phyloP scores from a whole-genome alignment of 2,113 vertebrate species.

The Pithys albifrons region DNA sequence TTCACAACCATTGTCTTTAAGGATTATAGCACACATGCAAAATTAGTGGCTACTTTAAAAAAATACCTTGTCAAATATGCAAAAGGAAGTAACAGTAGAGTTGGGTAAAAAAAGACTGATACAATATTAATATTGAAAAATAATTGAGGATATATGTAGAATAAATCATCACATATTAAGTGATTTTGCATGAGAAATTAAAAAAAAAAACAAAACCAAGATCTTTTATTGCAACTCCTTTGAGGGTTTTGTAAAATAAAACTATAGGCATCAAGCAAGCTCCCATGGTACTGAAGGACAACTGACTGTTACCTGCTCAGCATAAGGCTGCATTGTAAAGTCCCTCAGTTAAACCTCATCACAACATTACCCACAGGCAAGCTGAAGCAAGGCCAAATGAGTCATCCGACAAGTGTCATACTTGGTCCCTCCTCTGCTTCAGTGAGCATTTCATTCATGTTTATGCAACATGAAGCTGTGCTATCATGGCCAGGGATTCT shows the following conservation, averaged over 20 bases:
- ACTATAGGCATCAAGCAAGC: not conserved
- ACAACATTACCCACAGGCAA: not conserved
- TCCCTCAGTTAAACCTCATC: not conserved
- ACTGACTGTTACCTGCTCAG: not conserved
- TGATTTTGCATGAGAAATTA: not conserved
- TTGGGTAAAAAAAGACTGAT: not conserved
- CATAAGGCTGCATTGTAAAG: not conserved
- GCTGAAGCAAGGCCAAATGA: conserved; percentile 1
- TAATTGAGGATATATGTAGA: not conserved
- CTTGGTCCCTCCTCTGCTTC: not conserved
- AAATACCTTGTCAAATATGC: not conserved
- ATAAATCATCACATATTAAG: not conserved
- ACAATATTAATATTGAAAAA: not conserved
- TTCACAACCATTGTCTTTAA: not conserved
- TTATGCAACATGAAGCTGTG: not conserved
- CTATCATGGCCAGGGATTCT: not conserved
- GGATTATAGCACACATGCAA: not conserved
- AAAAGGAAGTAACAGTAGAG: not conserved
- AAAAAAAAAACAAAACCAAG: not conserved
- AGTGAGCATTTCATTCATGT: not conserved
- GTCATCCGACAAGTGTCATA: not conserved
- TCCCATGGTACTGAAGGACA: not conserved
- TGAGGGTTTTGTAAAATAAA: not conserved
- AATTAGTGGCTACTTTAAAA: not conserved
- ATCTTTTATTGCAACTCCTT: not conserved